These are phyloP conservation scores for Corydoras maculifer DNA, from an alignment of 2,113 vertebrate genomes.

Conservation along the genomic window DNA sequence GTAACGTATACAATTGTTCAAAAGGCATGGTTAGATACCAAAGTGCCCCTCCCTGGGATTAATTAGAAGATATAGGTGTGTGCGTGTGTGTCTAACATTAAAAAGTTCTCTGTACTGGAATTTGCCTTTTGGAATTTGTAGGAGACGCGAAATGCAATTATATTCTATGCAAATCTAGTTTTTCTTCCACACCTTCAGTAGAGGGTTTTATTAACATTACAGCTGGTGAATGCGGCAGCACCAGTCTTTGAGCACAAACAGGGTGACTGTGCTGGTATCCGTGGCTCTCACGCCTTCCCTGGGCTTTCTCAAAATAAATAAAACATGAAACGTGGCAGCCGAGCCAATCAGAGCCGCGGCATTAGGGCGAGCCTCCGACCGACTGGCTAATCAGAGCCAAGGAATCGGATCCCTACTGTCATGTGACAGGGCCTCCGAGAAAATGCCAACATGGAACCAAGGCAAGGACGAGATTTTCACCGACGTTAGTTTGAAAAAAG, in stretches of 20 bases:
- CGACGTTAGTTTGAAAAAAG: slow-evolving; percentile 53
- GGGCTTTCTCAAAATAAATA: slow-evolving; percentile 48
- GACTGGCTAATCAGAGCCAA: slow-evolving; percentile 51
- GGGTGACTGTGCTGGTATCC: not conserved
- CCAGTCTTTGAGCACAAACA: not conserved
- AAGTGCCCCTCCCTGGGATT: no score
- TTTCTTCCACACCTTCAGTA: no score
- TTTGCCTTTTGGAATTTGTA: no score
- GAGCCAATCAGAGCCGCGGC: slow-evolving; percentile 55
- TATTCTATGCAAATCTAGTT: no score
- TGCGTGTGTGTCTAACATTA: no score
- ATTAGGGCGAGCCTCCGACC: slow-evolving; percentile 65
- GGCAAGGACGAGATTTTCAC: slow-evolving; percentile 62
- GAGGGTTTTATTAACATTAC: no score
- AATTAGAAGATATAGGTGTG: no score
- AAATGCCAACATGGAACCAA: slow-evolving; percentile 76
- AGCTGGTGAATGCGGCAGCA: no score
- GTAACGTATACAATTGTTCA: no score
- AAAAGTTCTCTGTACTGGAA: no score
- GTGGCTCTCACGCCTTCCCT: slow-evolving; percentile 5
- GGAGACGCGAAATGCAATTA: no score
- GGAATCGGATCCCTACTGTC: slow-evolving; percentile 57
- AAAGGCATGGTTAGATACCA: no score
- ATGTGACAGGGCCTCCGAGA: slow-evolving; percentile 62
- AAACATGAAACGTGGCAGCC: slow-evolving; percentile 50